Percentiles rank a stretch among this genome's conserved stretches.
Conservation (phyloP, 2,888 invertebrate genomes). For the Physocephala rufipes region DNA sequence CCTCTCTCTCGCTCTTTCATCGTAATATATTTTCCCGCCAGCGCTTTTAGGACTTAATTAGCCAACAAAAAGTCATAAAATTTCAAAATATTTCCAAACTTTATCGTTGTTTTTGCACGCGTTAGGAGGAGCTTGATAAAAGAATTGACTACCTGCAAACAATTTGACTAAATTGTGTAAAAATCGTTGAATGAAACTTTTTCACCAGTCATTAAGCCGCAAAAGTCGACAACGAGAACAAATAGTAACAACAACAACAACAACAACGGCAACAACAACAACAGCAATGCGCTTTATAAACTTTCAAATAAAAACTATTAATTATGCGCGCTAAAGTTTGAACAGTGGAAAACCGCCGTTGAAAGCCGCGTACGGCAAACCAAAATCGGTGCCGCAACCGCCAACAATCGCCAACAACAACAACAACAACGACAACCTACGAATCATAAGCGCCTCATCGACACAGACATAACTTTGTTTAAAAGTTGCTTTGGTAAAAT, state of each 20-base stretch:
- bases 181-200: conserved; percentile 49
- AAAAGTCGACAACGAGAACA: conserved; percentile 37
- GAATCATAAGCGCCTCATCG: too few relatives aligned
- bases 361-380: conserved; percentile 42
- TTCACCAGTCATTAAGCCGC: conserved; percentile 53
- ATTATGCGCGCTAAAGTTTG: conserved; percentile 60
- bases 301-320: conserved; percentile 54
- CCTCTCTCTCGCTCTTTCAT: background rate
- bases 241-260: too few relatives aligned
- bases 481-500: conserved; percentile 5
- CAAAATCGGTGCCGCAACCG: background rate
- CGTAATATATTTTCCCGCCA: background rate
- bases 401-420: background rate
- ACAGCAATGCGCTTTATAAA: conserved; percentile 31
- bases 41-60: conserved; percentile 10
- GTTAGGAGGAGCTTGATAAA: conserved; percentile 35
- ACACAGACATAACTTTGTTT: background rate
- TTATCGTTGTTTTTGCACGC: conserved; percentile 40
- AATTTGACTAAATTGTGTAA: conserved; percentile 55
- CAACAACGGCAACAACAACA: too few relatives aligned
- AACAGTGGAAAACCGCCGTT: conserved; percentile 61
- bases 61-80: conserved; percentile 11
- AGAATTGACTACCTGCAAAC: conserved; percentile 64
- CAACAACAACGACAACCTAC: background rate
- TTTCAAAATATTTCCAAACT: conserved; percentile 38